phyloP scores from a whole-genome alignment of 2,888 invertebrate species.

The Chymomyza fuscimana region DNA sequence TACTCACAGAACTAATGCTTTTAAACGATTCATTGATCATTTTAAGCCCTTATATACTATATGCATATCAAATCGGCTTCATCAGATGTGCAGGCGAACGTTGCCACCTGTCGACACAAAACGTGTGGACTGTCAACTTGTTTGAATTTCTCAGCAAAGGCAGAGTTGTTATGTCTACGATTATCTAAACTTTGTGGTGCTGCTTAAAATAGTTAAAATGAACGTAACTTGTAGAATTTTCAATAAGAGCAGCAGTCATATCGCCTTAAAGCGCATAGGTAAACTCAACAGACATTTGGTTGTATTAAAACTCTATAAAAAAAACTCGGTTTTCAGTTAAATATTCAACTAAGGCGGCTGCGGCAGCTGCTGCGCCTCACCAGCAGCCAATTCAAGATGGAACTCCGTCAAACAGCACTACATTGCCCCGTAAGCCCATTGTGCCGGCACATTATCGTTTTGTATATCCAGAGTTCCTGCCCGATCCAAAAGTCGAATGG shows the following conservation, averaged over 20 bases:
- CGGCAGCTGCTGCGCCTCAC: conserved; percentile 26
- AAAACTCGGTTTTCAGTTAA: conserved; percentile 42
- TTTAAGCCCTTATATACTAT: background rate
- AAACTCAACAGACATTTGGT: conserved; percentile 8
- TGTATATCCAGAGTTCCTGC: conserved; percentile 94
- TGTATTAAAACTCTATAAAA: no score
- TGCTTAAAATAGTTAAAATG: conserved; percentile 43
- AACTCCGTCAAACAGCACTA: conserved; percentile 11
- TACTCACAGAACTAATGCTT: conserved; percentile 27
- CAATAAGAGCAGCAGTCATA: conserved; percentile 39
- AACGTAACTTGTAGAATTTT: conserved; percentile 46
- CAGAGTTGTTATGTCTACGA: conserved; percentile 28
- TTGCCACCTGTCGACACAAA: background rate
- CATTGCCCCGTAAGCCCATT: conserved; percentile 58
- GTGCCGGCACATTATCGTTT: conserved; percentile 83
- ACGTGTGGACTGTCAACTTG: background rate
- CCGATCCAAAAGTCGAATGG: conserved; percentile 88
- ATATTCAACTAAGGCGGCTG: conserved; percentile 63
- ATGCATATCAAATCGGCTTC: background rate
- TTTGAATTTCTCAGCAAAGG: background rate
- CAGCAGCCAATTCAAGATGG: conserved; percentile 36
- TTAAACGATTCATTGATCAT: background rate
- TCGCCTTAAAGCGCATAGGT: conserved; percentile 58
- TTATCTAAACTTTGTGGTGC: conserved; percentile 57
- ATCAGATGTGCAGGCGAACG: background rate